These are phyloP conservation scores for Micrasema minimum DNA, from an alignment of 1,140 invertebrate species.

Conservation along the genomic window DNA sequence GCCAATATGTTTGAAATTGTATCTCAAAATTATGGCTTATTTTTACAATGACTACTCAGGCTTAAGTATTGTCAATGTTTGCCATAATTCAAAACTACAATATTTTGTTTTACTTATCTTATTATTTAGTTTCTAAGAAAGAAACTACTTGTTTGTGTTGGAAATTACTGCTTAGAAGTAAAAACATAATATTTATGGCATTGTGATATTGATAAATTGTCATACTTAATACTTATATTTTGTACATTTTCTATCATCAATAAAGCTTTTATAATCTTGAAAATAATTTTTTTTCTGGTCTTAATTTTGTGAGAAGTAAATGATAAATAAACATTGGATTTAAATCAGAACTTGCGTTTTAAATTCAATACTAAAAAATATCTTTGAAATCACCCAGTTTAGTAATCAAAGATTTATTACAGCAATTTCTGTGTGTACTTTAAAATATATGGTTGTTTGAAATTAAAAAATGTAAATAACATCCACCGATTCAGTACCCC, in stretches of 20 bases:
- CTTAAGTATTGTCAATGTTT: neutral
- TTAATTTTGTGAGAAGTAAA: constrained; percentile 10
- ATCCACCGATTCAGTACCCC: no score
- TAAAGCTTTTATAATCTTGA: constrained; percentile 35
- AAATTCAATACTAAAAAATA: no score
- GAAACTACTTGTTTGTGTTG: neutral
- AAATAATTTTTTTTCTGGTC: neutral
- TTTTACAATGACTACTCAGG: no score
- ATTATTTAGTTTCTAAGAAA: constrained; percentile 9
- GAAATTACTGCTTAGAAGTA: constrained; percentile 25
- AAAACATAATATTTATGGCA: constrained; percentile 26
- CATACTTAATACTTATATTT: constrained; percentile 26
- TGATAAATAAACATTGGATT: no score
- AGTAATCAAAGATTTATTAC: no score
- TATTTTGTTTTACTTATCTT: neutral
- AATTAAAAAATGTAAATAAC: no score
- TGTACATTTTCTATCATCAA: constrained; percentile 41
- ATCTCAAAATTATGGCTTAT: neutral
- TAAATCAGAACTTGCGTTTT: no score
- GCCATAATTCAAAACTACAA: neutral
- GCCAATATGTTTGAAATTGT: neutral
- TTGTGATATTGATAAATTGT: constrained; percentile 43
- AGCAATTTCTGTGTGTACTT: no score
- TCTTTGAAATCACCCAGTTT: no score
- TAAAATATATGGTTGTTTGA: no score